These are phyloP conservation scores for Pterostichus madidus DNA, from an alignment of 2,888 invertebrate species.

Conservation along the genomic window DNA sequence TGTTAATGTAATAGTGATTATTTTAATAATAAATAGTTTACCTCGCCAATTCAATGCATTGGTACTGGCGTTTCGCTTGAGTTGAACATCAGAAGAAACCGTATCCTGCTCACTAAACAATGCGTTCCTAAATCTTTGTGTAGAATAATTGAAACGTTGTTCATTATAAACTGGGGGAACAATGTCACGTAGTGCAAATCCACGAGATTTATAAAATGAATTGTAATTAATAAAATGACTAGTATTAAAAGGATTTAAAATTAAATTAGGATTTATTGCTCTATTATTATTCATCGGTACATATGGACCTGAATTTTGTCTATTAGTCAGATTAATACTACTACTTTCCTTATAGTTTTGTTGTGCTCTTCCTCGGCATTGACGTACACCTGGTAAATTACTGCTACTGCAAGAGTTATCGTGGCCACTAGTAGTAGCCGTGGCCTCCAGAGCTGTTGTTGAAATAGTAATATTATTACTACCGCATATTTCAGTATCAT, in stretches of 20 bases:
- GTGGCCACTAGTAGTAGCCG: constrained; percentile 58
- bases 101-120: constrained; percentile 57
- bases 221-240: neutral
- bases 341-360: constrained; percentile 69
- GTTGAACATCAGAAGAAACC: neutral
- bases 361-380: constrained; percentile 40
- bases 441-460: constrained; percentile 67
- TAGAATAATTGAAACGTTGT: constrained; percentile 42
- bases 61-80: neutral
- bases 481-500: constrained; percentile 2
- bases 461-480: constrained; percentile 68
- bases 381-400: constrained; percentile 64
- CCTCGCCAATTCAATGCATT: neutral
- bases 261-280: neutral
- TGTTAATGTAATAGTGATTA: neutral
- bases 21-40: neutral
- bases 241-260: constrained; percentile 16
- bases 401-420: constrained; percentile 61
- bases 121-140: constrained; percentile 57
- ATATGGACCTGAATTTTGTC: neutral
- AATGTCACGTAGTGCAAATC: neutral
- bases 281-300: neutral
- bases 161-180: constrained; percentile 17
- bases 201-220: constrained; percentile 17
- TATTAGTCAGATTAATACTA: constrained; percentile 52